A percentile compares a stretch with the other conserved stretches of the same genome.
Conservation (phyloP, 2,888 invertebrate species). For the Incurvaria masculella region DNA sequence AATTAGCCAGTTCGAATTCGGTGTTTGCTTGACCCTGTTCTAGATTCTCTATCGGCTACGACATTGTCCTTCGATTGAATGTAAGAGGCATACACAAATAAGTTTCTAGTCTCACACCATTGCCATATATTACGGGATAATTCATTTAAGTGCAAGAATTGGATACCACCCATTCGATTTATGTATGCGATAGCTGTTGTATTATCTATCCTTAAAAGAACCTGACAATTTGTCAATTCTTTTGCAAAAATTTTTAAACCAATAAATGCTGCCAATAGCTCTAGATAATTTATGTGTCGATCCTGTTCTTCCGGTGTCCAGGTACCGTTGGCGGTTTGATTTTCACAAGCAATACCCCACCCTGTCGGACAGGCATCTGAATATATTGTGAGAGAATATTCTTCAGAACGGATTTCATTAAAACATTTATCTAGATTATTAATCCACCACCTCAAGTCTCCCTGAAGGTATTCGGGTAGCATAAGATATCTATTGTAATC, state of each 20-base stretch:
- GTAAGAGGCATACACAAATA: constrained; percentile 23
- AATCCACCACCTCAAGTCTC: neutral
- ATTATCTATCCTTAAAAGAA: constrained; percentile 5
- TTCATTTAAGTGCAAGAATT: constrained; percentile 13
- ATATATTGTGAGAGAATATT: constrained; percentile 1
- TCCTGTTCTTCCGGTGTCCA: neutral
- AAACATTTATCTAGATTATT: neutral
- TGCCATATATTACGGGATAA: constrained; percentile 14
- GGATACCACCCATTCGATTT: constrained; percentile 8
- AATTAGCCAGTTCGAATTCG: neutral
- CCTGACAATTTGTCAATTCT: constrained; percentile 1
- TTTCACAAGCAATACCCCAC: constrained; percentile 5
- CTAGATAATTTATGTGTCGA: constrained; percentile 6
- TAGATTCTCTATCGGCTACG: constrained; percentile 17
- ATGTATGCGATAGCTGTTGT: constrained; percentile 6
- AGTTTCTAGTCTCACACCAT: constrained; percentile 17
- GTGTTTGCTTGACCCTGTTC: constrained; percentile 15
- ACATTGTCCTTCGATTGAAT: constrained; percentile 21
- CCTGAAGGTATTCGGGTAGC: too few species aligned
- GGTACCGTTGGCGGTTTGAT: neutral
- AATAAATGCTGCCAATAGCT: constrained; percentile 6
- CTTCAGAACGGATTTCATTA: too few species aligned
- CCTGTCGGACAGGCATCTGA: constrained; percentile 3
- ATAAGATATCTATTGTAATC: too few species aligned
- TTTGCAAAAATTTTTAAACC: constrained; percentile 3